Evolutionary conservation across 2,113 vertebrate genomes (phyloP).

Genomic region (Corydoras maculifer): DNA sequence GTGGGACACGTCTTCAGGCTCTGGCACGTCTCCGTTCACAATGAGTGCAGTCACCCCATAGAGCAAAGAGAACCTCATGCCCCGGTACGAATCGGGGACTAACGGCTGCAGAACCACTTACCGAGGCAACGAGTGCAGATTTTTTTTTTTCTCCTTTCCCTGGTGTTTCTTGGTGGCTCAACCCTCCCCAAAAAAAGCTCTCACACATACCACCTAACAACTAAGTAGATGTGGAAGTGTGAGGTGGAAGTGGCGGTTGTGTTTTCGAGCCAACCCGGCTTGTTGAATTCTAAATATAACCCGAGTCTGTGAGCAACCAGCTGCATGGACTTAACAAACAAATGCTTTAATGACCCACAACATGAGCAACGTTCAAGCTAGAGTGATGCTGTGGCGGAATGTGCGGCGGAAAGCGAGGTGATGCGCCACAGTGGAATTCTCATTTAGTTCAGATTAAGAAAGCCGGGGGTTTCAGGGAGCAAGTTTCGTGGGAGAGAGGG

Average conservation of each 20-base stretch:
- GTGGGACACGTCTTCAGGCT: slow-evolving; percentile 57
- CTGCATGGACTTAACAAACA: too few relatives aligned
- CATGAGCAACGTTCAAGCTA: slow-evolving; percentile 19
- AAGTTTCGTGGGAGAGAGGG: slow-evolving; percentile 51
- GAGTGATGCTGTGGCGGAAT: slow-evolving; percentile 45
- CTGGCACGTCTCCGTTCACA: slow-evolving; percentile 53
- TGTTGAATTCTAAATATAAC: too few relatives aligned
- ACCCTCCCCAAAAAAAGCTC: too few relatives aligned
- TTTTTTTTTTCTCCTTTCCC: slow-evolving; percentile 67
- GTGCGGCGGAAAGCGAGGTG: slow-evolving; percentile 47
- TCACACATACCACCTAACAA: too few relatives aligned
- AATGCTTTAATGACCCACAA: slow-evolving; percentile 2
- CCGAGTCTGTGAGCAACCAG: too few relatives aligned
- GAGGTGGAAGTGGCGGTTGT: too few relatives aligned
- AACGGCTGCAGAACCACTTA: slow-evolving; percentile 31
- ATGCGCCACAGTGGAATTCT: slow-evolving; percentile 64
- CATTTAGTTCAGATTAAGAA: slow-evolving; percentile 71
- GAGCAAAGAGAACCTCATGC: slow-evolving; percentile 59
- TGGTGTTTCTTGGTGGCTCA: slow-evolving; percentile 60
- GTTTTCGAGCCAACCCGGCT: too few relatives aligned
- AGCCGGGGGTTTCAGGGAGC: slow-evolving; percentile 28
- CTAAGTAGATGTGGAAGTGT: too few relatives aligned
- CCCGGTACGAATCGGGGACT: slow-evolving; percentile 43
- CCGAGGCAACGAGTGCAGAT: slow-evolving; percentile 47
- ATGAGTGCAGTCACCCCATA: slow-evolving; percentile 49